These are phyloP conservation scores for Aselliscus stoliczkanus DNA, from an alignment of 2,797 vertebrate species.

Conservation along the genomic window DNA sequence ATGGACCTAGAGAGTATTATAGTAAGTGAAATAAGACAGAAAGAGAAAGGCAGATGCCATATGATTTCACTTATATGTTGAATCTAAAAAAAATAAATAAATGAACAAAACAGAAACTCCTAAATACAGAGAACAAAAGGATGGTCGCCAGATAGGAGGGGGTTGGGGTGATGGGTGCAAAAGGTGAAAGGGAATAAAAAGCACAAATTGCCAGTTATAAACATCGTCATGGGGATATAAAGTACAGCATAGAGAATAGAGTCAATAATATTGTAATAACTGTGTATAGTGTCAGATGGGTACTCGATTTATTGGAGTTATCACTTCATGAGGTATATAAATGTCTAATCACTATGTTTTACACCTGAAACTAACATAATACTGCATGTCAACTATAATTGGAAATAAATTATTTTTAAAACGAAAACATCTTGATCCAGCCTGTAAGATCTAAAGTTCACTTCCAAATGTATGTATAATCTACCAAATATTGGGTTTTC, in stretches of 20 bases:
- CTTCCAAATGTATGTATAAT: not conserved
- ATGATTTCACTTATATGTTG: not conserved
- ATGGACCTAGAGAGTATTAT: not conserved
- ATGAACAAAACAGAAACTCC: not conserved
- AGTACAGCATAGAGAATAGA: not conserved
- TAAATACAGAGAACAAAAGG: not conserved
- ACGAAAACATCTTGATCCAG: not conserved
- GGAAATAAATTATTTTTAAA: not conserved
- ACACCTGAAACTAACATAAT: not conserved
- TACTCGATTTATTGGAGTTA: not conserved
- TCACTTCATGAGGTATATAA: not conserved
- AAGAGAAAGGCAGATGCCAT: not conserved
- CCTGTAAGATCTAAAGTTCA: slow-evolving; percentile 17
- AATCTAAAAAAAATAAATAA: not conserved
- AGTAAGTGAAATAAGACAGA: not conserved
- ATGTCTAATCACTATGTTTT: not conserved
- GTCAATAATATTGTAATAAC: not conserved
- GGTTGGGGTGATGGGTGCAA: not conserved
- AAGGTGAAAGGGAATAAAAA: not conserved
- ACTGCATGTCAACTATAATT: not conserved
- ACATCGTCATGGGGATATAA: not conserved
- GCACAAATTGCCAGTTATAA: not conserved
- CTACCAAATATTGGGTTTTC: not conserved
- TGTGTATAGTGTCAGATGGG: not conserved
- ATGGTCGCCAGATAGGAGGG: not conserved